These are phyloP conservation scores for Caprella mutica DNA, from an alignment of 2,888 invertebrate genomes.

Conservation along the genomic window DNA sequence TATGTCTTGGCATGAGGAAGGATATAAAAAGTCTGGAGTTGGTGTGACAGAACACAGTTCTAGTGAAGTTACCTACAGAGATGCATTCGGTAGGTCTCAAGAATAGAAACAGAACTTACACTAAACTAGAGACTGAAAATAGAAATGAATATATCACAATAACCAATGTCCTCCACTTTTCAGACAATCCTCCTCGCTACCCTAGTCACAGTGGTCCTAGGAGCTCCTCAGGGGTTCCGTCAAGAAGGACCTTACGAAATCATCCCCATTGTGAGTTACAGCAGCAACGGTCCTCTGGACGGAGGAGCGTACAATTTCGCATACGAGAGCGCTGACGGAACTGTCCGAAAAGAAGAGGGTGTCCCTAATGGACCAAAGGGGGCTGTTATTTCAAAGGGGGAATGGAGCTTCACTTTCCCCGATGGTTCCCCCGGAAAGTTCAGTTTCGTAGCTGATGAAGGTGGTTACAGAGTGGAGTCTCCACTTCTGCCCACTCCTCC, in stretches of 20 bases:
- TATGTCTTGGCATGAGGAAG: no score
- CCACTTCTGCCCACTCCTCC: slow-evolving; percentile 24
- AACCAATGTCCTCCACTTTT: no score
- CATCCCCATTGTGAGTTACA: slow-evolving; percentile 19
- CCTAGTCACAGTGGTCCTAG: neutral
- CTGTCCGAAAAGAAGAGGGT: slow-evolving; percentile 17
- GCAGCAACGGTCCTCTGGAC: slow-evolving; percentile 16
- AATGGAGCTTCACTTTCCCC: slow-evolving; percentile 32
- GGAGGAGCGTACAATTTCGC: slow-evolving; percentile 23
- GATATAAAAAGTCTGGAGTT: no score
- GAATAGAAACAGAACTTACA: no score
- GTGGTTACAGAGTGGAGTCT: slow-evolving; percentile 29
- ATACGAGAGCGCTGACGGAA: slow-evolving; percentile 22
- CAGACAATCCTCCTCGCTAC: neutral
- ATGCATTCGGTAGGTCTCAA: no score
- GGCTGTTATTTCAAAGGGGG: slow-evolving; percentile 21
- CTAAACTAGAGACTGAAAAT: no score
- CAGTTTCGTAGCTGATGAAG: slow-evolving; percentile 28
- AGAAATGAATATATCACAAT: no score
- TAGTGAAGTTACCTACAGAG: no score
- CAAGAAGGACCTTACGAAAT: slow-evolving; percentile 11
- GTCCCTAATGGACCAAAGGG: slow-evolving; percentile 14
- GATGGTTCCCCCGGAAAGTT: slow-evolving; percentile 28
- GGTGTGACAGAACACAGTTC: no score
- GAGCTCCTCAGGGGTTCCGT: neutral